A percentile compares a stretch with the other conserved stretches of the same genome.
Evolutionary conservation across 1,140 invertebrate species (phyloP).

Genomic region (Zaprionus ghesquierei): DNA sequence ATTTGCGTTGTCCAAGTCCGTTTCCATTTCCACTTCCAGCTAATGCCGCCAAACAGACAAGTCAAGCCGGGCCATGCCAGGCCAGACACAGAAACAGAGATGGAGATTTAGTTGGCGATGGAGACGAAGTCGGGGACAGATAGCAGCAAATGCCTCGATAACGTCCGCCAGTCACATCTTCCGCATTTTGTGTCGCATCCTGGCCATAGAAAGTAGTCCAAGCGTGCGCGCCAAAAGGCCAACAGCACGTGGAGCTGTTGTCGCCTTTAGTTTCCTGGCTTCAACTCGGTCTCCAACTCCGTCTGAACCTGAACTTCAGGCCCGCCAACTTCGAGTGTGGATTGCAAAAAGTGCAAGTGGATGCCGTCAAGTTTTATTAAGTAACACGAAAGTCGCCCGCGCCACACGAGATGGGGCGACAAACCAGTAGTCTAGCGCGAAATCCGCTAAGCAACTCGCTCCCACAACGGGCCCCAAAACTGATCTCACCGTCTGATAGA

Average conservation of each 20-base stretch:
- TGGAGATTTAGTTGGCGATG: no score
- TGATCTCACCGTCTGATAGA: conserved; percentile 22
- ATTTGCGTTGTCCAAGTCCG: conserved; percentile 21
- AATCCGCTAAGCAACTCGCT: not conserved
- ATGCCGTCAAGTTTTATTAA: conserved; percentile 33
- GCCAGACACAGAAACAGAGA: no score
- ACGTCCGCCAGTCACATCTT: conserved; percentile 40
- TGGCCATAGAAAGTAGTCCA: conserved; percentile 78
- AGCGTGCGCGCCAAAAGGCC: conserved; percentile 57
- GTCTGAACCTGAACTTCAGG: conserved; percentile 78
- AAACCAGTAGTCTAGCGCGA: not conserved
- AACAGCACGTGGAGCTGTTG: conserved; percentile 35
- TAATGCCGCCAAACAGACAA: conserved; percentile 31
- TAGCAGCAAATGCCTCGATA: not conserved
- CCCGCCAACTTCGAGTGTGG: conserved; percentile 14
- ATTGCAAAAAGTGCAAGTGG: conserved; percentile 42
- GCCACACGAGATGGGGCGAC: not conserved
- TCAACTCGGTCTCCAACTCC: conserved; percentile 21
- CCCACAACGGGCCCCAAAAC: not conserved
- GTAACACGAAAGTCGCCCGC: conserved; percentile 8
- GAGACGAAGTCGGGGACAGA: not conserved
- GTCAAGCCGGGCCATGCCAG: conserved; percentile 1
- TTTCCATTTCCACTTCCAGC: conserved; percentile 52
- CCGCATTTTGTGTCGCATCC: conserved; percentile 76
- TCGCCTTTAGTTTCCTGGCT: conserved; percentile 58